Evolutionary conservation across 2,888 invertebrate genomes (phyloP), one percentile per base, ranked within the genome.

Genomic region (Cataglyphis livida): DNA sequence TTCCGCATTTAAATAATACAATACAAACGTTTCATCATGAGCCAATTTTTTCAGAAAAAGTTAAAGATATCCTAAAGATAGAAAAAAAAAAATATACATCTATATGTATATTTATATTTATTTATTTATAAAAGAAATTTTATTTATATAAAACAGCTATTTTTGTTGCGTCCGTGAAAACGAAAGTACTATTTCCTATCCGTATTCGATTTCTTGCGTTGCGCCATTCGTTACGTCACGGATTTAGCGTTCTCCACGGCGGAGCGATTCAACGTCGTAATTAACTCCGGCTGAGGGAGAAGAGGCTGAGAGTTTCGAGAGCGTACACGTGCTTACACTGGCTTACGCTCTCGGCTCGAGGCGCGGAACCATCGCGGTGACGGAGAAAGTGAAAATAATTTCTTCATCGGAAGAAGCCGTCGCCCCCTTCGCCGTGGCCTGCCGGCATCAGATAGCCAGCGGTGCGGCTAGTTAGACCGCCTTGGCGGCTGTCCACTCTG

Each of bases 301-400:
- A 41, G 78, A 81, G 74, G 75, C 44, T 59, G 74, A 25, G 61
- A 25, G 61, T 66, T 74, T 73, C 54, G 48, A 41, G 78, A 79
- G 54, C 75, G 61, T 73, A 79, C 71, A 70, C 78, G 70, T 78
- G 25, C 59, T 35, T 35, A 35, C 32, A 15, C 44, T 44, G 59
- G 61, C 71, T 79, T 79, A 79, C 78, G 44, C 78, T 79, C 71
- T 35, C 78, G 71, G 41, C 41, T 48, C 48, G 18, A 48, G 48
- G 18, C 48, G 6, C 48, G 6, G 18, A 35, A 15, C 41, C 32
- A 35, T 35, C 35, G 59, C 44, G 21, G 9, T 44, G 71, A 70
- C 44, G 78, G 78, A 82, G 87, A 87, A 88, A 87, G 87, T 87
- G 87, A 88, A 87, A 85, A 87, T 88, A 84, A 85, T 57, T 88